Base-by-base conservation (phyloP, 1,140 invertebrate species). In the Carposina sasakii region DNA sequence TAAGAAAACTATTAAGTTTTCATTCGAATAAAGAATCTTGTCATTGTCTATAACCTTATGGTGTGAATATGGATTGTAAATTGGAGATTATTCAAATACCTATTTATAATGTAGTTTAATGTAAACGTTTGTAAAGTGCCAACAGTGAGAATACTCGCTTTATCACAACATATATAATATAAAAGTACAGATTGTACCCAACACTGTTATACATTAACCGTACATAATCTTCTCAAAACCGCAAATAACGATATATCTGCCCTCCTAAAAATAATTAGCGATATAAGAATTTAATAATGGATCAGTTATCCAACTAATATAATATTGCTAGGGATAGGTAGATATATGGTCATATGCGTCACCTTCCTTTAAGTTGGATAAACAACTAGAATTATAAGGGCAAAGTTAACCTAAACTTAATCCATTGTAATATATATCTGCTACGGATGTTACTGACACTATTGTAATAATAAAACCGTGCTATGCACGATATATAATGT, bases 1-100 rank as follows among this genome's bases (percentile, higher is more conserved):
- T 81, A 79, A 77, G 67, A 47, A 67, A 76, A 76, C 64, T 24
- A 19, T 28, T 64, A n/a, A 46, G 68, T 81, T 79, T 77, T 71
- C 66, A 75, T 78, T 59, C 59, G 53, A 71, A 67, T n/a, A n/a
- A n/a, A n/a, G n/a, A 72, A 64, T 72, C 67, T 71, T 70, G 73
- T 77, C 68, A 71, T 56, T 71, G 64, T 78, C 71, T 73, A 63
- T 65, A 63, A 58, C 52, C 61, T 57, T 65, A 61, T 55, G 55
- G 44, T 60, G 52, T 61, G 37, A 44, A 54, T 48, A 52, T 19
- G 55, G 45, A 51, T 20, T 60, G 44, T 57, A 63, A 60, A 53
- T 59, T 59, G 16, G 52, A 20, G 45, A 48, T 21, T 46, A 54
- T 54, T 55, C 54, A 45, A 54, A 12, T 58, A 54, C 46, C 30